Base-by-base conservation (phyloP, 2,888 invertebrate species). In the Pogonocherus hispidulus region DNA sequence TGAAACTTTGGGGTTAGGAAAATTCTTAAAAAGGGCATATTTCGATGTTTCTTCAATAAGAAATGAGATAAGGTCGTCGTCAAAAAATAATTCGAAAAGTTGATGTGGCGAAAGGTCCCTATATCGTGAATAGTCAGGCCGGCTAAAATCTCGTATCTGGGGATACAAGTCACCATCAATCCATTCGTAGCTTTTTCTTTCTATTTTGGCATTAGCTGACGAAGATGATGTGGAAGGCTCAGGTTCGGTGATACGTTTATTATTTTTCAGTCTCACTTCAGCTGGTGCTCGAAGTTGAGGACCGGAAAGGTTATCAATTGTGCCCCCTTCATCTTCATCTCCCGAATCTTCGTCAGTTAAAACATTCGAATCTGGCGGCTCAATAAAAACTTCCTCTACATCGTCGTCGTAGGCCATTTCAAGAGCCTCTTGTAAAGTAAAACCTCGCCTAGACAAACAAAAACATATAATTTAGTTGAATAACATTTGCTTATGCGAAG, bases 241-340 rank as follows among this genome's bases (percentile, higher is more conserved):
- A 32, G 32, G 1, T 5, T 32, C 32, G 9, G 32, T 32, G 20
- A 47, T 47, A 20, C 47, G 47, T 27, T 55, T 67, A n/a, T 56
- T 32, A 55, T 56, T 37, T 57, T 41, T 63, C 20, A 67, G 35
- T 51, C 51, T 56, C 20, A 63, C 41, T 56, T 54, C 46, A 55
- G 55, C 60, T 62, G 54, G 18, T n/a, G 9, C n/a, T 47, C 47
- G 22, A 47, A 67, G 59, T 60, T 70, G 70, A 63, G 51, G 49
- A 20, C 66, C 63, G 11, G 23, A 66, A 22, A 72, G 47, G 56
- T 70, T 70, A 47, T 68, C 64, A 8, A 66, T 23, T 32, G 55
- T 66, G 9, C 68, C 70, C 41, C 64, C 70, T 20, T 64, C 56
- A 47, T 72, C 68, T 57, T 72, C 72, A n/a, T n/a, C n/a, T n/a